Evolutionary conservation across 2,888 invertebrate genomes (phyloP).

Genomic region (Heliconius sara): DNA sequence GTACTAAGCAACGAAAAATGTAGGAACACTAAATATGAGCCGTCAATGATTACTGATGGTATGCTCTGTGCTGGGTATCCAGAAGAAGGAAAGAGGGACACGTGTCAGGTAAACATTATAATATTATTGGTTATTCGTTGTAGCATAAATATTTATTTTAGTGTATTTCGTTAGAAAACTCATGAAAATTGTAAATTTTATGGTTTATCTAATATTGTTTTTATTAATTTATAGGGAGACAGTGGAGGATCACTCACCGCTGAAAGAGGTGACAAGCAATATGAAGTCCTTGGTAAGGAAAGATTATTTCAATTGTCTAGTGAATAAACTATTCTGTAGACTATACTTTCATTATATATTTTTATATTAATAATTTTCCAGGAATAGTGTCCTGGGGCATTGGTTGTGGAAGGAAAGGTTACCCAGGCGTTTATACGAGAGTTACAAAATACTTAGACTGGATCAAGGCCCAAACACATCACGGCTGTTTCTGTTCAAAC

Average conservation of each 20-base stretch:
- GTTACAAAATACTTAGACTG: slow-evolving; percentile 92
- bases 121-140: neutral
- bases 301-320: neutral
- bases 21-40: slow-evolving; percentile 89
- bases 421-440: slow-evolving; percentile 93
- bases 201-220: neutral
- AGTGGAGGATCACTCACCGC: slow-evolving; percentile 91
- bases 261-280: slow-evolving; percentile 86
- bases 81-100: slow-evolving; percentile 88
- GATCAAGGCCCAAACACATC: slow-evolving; percentile 89
- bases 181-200: neutral
- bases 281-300: slow-evolving; percentile 88
- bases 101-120: slow-evolving; percentile 87
- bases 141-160: neutral
- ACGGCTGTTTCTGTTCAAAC: slow-evolving; percentile 91
- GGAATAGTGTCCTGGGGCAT: slow-evolving; percentile 95
- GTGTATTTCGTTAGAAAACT: neutral
- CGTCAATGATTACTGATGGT: slow-evolving; percentile 92
- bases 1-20: slow-evolving; percentile 88
- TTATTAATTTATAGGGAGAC: slow-evolving; percentile 85
- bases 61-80: slow-evolving; percentile 94
- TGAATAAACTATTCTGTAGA: neutral
- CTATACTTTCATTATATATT: neutral
- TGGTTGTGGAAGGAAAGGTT: slow-evolving; percentile 92
- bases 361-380: slow-evolving; percentile 54